Conservation (phyloP, 2,888 invertebrate species). For the Himalopsyche japonica region DNA sequence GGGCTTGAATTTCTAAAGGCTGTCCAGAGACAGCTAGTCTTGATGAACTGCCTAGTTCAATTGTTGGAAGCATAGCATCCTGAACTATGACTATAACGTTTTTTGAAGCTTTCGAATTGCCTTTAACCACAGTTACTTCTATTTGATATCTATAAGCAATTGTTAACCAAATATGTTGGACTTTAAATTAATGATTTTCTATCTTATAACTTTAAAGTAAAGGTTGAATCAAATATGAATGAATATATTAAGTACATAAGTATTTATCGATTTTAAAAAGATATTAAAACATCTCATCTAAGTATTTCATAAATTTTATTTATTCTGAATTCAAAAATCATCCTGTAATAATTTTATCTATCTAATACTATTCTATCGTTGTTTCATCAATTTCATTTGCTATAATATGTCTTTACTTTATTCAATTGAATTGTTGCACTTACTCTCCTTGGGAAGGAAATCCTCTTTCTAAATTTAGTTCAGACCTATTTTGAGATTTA, state of each 20-base stretch:
- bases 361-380: too few relatives aligned
- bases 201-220: not conserved
- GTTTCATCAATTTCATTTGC: too few relatives aligned
- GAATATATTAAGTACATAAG: too few relatives aligned
- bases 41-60: constrained; percentile 16
- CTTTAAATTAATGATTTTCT: too few relatives aligned
- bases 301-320: too few relatives aligned
- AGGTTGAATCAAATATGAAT: not conserved
- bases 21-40: constrained; percentile 14
- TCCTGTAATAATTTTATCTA: too few relatives aligned
- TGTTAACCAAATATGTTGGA: not conserved
- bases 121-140: constrained; percentile 24
- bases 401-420: not conserved
- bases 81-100: constrained; percentile 12
- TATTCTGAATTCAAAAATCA: too few relatives aligned
- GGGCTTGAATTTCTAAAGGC: constrained; percentile 27
- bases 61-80: constrained; percentile 32
- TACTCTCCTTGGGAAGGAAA: constrained; percentile 34
- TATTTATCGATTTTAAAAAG: too few relatives aligned
- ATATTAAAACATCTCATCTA: too few relatives aligned
- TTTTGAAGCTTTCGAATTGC: constrained; percentile 13
- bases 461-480: constrained; percentile 33
- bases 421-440: not conserved
- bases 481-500: constrained; percentile 22
- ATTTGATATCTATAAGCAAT: constrained; percentile 28